Percentiles rank a stretch among this genome's conserved stretches.
phyloP scores from a whole-genome alignment of 2,888 invertebrate genomes.

The Drosophila recens region DNA sequence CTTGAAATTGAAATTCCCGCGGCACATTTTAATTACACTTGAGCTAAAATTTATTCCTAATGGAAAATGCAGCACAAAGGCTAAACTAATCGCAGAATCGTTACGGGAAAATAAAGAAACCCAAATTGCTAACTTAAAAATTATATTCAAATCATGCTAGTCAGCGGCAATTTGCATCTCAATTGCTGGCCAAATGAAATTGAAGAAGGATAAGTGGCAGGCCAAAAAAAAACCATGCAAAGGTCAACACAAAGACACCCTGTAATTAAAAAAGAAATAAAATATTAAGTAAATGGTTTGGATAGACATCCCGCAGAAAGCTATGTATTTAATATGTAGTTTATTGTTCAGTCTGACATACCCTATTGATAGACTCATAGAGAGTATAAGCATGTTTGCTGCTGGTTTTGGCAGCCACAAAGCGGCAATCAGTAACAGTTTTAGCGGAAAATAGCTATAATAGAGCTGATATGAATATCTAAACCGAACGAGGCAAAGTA shows the following conservation, averaged over 20 bases:
- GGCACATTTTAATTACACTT: conserved; percentile 37
- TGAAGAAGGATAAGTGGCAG: conserved; percentile 18
- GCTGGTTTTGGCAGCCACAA: conserved; percentile 58
- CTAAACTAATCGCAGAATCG: conserved; percentile 52
- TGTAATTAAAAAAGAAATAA: neutral
- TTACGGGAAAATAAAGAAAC: conserved; percentile 58
- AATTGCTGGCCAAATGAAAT: conserved; percentile 66
- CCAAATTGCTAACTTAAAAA: conserved; percentile 65
- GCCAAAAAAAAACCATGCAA: neutral
- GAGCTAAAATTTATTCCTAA: conserved; percentile 17
- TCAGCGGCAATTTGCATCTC: conserved; percentile 78
- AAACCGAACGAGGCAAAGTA: conserved; percentile 69
- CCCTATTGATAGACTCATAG: neutral
- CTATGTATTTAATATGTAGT: neutral
- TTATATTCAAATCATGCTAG: conserved; percentile 77
- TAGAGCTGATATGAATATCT: conserved; percentile 81
- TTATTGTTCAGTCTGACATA: neutral
- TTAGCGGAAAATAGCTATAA: conserved; percentile 81
- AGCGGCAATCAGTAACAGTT: conserved; percentile 81
- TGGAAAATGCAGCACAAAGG: conserved; percentile 44
- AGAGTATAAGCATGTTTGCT: conserved; percentile 20
- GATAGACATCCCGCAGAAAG: neutral
- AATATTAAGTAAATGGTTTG: neutral
- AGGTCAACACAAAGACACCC: conserved; percentile 4
- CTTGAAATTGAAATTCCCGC: conserved; percentile 51